Evolutionary conservation across 1,140 invertebrate genomes (phyloP), one percentile per base, ranked within the genome.

Genomic region (Hermetia illucens): DNA sequence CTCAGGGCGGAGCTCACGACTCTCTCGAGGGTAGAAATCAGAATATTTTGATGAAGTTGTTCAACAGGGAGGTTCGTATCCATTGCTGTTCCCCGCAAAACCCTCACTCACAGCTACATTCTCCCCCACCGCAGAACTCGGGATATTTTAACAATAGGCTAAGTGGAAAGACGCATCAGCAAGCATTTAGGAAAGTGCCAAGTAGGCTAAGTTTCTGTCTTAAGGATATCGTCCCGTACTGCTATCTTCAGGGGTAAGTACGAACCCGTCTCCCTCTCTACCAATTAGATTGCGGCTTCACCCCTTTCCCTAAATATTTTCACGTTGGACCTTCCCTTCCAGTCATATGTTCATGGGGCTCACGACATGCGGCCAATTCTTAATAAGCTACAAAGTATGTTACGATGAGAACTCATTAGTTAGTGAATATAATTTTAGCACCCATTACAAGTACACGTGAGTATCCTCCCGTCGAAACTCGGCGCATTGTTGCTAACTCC

Each of bases 291-390:
- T 36, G 32, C 42, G 41, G n/a, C n/a, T n/a, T n/a, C n/a, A n/a
- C n/a, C n/a, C n/a, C n/a, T n/a, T n/a, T n/a, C n/a, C n/a, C n/a
- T n/a, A n/a, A n/a, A n/a, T n/a, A n/a, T n/a, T n/a, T n/a, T n/a
- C n/a, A n/a, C n/a, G 38, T 19, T 53, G 54, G 22, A 43, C 51
- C 16, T 62, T 62, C 45, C 54, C 58, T 56, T 63, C 50, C 44
- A 68, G 70, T 42, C 85, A 94, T 64, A 76, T 93, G 25, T 86
- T 91, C 55, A 84, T 95, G 75, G 91, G 91, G 6, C 81, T 93
- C 47, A 89, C 86, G 18, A 79, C 87, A 50, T 92, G 88, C 65
- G 89, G 89, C 6, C 82, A 89, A 59, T 93, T 86, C 70, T 70
- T 94, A 39, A 61, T 95, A 36, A 91, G 87, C 37, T 93, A 92